Base-by-base conservation (phyloP, 2,888 invertebrate genomes). In the Heteromurus nitidus region DNA sequence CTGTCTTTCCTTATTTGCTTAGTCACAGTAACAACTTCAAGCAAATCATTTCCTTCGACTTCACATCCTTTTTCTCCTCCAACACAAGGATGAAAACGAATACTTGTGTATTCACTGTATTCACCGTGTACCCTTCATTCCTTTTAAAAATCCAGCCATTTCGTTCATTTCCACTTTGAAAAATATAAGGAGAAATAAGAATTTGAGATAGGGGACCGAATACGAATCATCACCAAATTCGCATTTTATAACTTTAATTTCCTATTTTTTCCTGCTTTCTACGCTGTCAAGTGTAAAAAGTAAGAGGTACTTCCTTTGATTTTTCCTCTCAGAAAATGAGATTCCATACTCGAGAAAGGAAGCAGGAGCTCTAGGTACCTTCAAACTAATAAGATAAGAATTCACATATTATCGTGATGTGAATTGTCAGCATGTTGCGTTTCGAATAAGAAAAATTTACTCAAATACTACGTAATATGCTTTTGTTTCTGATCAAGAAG, bases 231-330 rank as follows among this genome's bases (percentile, higher is more conserved):
- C 13, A 64, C 65, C 28, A 65, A 67, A 47, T 73, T 47, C 60
- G 26, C 24, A 47, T 53, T 60, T 67, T 60, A 24, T 53, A 58
- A 47, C 58, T 67, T 65, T 76, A 68, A 68, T 68, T 67, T 76
- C 76, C 67, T 68, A 76, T 76, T 76, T 76, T 76, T 60, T 47
- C 44, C 68, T 68, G 47, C 60, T 76, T 76, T 68, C 26, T 36
- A 76, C 18, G 13, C 74, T 53, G 53, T 65, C 65, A 75, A n/a
- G 55, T 50, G 74, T 31, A 65, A 65, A 65, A 36, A 1, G 5
- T 1, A 22, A 18, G 44, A 42, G 26, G 60, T n/a, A 70, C 1
- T 47, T 64, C 42, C 64, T 11, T 64, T 42, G 42, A 47, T 47
- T 65, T 11, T 42, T 2, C 42, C 30, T 62, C 47, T 42, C n/a